phyloP scores from a whole-genome alignment of 2,888 invertebrate species.

The Mesorhabditis belari region DNA sequence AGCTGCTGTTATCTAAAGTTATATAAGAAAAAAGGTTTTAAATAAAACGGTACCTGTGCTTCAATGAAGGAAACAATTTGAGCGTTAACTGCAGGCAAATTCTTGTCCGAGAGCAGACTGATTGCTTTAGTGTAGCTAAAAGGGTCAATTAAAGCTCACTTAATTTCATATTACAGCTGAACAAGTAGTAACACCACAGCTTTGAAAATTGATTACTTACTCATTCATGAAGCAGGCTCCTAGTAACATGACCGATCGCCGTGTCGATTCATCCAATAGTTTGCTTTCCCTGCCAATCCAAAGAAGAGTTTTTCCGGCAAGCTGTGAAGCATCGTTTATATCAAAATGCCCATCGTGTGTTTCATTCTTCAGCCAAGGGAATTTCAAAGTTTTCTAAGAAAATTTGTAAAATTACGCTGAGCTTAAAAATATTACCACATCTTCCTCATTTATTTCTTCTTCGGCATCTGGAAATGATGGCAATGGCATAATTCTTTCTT shows the following conservation, averaged over 20 bases:
- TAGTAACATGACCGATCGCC: conserved; percentile 11
- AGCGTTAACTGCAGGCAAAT: too few relatives aligned
- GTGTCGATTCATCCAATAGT: conserved; percentile 5
- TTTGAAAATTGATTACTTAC: not conserved
- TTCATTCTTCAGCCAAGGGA: conserved; percentile 73
- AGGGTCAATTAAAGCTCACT: too few relatives aligned
- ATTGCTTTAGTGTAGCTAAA: too few relatives aligned
- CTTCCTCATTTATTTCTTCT: conserved; percentile 43
- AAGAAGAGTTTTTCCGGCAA: conserved; percentile 75
- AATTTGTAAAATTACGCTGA: conserved; percentile 4
- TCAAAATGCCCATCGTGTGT: conserved; percentile 86
- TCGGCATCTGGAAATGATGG: conserved; percentile 43
- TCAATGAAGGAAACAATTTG: too few relatives aligned
- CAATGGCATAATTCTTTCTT: conserved; percentile 24
- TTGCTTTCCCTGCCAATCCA: conserved; percentile 36
- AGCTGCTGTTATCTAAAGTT: too few relatives aligned
- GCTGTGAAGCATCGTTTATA: conserved; percentile 65
- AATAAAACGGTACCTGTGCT: too few relatives aligned
- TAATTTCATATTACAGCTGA: too few relatives aligned
- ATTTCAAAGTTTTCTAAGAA: conserved; percentile 56
- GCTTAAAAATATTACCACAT: conserved; percentile 13
- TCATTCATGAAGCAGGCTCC: conserved; percentile 18
- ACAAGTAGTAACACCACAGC: too few relatives aligned
- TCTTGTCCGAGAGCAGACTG: too few relatives aligned
- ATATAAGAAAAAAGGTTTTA: too few relatives aligned